These are phyloP conservation scores for Pelusios castaneus DNA, from an alignment of 2,113 vertebrate genomes.

Conservation along the genomic window DNA sequence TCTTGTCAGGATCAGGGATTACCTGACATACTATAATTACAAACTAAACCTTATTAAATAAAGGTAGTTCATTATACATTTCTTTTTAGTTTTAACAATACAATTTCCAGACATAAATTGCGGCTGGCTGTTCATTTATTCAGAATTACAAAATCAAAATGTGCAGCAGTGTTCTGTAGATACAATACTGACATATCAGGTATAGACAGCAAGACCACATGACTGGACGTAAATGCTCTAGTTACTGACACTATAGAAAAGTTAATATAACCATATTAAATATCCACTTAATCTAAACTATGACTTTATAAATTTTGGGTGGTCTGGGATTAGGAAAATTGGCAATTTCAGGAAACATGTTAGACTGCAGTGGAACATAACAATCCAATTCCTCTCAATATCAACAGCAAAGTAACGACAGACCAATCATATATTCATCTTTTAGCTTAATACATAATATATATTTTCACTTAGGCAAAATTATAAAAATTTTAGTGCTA, in stretches of 20 bases:
- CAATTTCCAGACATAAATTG: background rate
- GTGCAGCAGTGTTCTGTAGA: background rate
- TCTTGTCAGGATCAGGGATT: slow-evolving; percentile 14
- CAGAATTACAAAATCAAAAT: slow-evolving; percentile 28
- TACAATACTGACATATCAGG: background rate
- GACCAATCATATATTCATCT: slow-evolving; percentile 47
- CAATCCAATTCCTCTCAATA: slow-evolving; percentile 62
- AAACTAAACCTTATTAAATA: too few relatives aligned
- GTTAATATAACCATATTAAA: slow-evolving; percentile 17
- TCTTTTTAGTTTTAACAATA: slow-evolving; percentile 21
- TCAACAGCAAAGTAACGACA: slow-evolving; percentile 56
- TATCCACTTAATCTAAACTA: background rate
- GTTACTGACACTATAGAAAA: background rate
- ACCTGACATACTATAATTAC: background rate
- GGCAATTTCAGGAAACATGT: slow-evolving; percentile 7
- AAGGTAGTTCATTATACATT: background rate
- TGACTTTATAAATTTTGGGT: slow-evolving; percentile 10
- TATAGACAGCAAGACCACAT: slow-evolving; percentile 17
- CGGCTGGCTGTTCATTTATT: slow-evolving; percentile 18
- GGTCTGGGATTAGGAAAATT: slow-evolving; percentile 53
- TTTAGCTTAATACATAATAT: slow-evolving; percentile 42
- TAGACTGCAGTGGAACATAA: slow-evolving; percentile 54
- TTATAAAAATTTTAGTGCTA: slow-evolving; percentile 53
- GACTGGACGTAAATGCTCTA: slow-evolving; percentile 22
- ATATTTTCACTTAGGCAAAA: slow-evolving; percentile 61